These are phyloP conservation scores for Quadroppia sp. DNA, from an alignment of 2,888 invertebrate species.

Conservation along the genomic window DNA sequence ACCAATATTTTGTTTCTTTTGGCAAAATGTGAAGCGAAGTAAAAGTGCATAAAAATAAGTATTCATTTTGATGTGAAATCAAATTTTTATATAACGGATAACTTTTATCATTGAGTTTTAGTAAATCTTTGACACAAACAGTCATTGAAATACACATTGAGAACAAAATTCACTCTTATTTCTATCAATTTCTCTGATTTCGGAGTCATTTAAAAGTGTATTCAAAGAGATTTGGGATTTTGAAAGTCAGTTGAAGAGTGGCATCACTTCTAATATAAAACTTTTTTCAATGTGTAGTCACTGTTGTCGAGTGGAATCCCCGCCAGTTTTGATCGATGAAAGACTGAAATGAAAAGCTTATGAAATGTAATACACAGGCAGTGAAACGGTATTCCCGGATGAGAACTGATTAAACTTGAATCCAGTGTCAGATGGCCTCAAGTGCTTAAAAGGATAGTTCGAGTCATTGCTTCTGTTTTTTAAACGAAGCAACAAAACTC, in stretches of 20 bases:
- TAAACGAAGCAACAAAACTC: neutral
- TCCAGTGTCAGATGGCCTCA: slow-evolving; percentile 27
- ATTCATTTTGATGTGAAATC: neutral
- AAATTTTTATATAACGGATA: too few relatives aligned
- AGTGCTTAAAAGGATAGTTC: neutral
- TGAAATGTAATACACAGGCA: slow-evolving; percentile 10
- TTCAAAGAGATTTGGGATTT: neutral
- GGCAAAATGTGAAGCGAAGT: neutral
- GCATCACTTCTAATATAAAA: neutral
- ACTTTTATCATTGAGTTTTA: neutral
- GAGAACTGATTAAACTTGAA: slow-evolving; percentile 25
- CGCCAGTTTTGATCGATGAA: neutral
- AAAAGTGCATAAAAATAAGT: neutral
- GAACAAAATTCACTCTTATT: neutral
- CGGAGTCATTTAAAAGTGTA: neutral
- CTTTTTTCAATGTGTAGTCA: neutral
- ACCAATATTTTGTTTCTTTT: neutral
- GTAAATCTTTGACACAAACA: neutral
- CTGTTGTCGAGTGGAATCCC: slow-evolving; percentile 20
- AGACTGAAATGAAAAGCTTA: slow-evolving; percentile 22
- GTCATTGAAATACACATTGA: neutral
- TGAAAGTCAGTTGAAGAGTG: neutral
- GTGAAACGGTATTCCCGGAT: slow-evolving; percentile 31
- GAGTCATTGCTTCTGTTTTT: neutral
- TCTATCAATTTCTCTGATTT: neutral